Evolutionary conservation across 2,888 invertebrate species (phyloP), one percentile per base, ranked within the genome.

Genomic region (Caenorhabditis uteleia): DNA sequence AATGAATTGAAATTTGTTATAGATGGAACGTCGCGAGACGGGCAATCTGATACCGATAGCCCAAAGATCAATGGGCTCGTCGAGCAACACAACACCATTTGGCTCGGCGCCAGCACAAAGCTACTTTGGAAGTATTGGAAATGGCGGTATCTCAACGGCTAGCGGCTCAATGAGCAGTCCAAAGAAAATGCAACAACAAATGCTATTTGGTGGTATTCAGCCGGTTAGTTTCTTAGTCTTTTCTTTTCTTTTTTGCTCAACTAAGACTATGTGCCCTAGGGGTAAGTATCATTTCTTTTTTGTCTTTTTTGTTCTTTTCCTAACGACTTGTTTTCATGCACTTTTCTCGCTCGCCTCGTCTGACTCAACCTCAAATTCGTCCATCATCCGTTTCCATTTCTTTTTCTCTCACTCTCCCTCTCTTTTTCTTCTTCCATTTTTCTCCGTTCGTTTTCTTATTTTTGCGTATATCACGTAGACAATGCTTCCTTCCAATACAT

Each of bases 21-120:
- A 62, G 56, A 62, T 62, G 62, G 62, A 62, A 44, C 62, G 62
- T 38, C 56, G 62, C 40, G 62, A 62, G 38, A 62, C 62, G 42
- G 62, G 62, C 23, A 62, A 62, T 46, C 39, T 62, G 51, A 62
- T 62, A 16, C 62, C 62, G 34, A 56, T 57, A 27, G 45, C 62
- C 29, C 62, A 62, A 29, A 36, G 62, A 20, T 36, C 57, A 10
- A 45, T 51, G 39, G 51, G 47, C 16, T 47, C 62, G 18, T 47
- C 62, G 18, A 21, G 45, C 38, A 27, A 26, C 16, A 6, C 27
- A 2, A 56, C 56, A 26, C 56, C 62, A 50, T 62, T 62, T 45
- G 62, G 62, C 23, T 62, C 62, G 10, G 62, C 62, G 25, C 62
- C 62, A 4, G 29, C 53, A 0, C 62, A 62, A 20, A 48, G 48